phyloP scores from a whole-genome alignment of 2,888 invertebrate species.

The Torymus auratus region DNA sequence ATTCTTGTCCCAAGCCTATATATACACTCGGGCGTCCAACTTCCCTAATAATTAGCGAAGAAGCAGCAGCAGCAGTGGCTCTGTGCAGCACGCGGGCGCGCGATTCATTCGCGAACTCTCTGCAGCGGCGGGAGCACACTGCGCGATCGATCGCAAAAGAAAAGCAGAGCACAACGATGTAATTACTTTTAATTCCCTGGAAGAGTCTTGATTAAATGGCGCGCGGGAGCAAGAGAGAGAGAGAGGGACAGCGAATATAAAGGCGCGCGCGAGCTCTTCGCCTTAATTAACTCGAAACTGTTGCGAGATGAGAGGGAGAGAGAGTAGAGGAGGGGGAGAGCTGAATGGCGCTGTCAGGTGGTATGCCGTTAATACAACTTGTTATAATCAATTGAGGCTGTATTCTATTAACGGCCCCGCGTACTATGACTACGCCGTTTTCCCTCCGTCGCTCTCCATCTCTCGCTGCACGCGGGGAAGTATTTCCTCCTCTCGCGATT shows the following conservation, averaged over 20 bases:
- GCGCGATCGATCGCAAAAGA: slow-evolving; percentile 60
- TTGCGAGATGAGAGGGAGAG: slow-evolving; percentile 26
- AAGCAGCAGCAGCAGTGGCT: not conserved
- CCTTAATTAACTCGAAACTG: slow-evolving; percentile 67
- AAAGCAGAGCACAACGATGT: slow-evolving; percentile 62
- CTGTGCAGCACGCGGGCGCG: too few relatives aligned
- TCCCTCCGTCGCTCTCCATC: slow-evolving; percentile 5
- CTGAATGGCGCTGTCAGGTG: slow-evolving; percentile 56
- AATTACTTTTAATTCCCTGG: slow-evolving; percentile 66
- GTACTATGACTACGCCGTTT: slow-evolving; percentile 46
- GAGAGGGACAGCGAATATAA: slow-evolving; percentile 49
- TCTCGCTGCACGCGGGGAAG: not conserved
- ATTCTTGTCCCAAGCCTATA: too few relatives aligned
- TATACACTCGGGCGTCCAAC: not conserved
- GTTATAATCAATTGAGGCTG: slow-evolving; percentile 56
- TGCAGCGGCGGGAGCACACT: too few relatives aligned
- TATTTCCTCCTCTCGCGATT: slow-evolving; percentile 23
- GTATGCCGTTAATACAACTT: slow-evolving; percentile 52
- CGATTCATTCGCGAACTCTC: too few relatives aligned
- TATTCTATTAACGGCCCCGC: slow-evolving; percentile 48
- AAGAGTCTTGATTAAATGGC: slow-evolving; percentile 66
- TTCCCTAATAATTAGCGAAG: slow-evolving; percentile 43
- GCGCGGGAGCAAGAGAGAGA: slow-evolving; percentile 52
- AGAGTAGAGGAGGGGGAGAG: slow-evolving; percentile 21
- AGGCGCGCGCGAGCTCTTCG: slow-evolving; percentile 58